Evolutionary conservation across 2,888 invertebrate genomes (phyloP), one percentile per base, ranked within the genome.

Genomic region (Leucophora obtusa): DNA sequence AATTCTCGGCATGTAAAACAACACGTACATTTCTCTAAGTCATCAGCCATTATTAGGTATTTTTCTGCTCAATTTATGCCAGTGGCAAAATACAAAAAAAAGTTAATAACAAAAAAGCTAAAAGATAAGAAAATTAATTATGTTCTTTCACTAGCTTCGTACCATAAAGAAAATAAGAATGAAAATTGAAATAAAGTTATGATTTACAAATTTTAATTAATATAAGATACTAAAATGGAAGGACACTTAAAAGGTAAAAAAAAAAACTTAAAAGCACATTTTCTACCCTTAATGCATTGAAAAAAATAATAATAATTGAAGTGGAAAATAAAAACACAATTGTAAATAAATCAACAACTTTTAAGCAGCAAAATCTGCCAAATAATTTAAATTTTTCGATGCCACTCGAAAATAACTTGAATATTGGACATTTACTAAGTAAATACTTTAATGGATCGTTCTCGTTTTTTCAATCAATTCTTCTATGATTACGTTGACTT

Each of bases 1-100:
- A 47, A n/a, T 47, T n/a, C 43, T 47, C n/a, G 43, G n/a, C 14
- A 47, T 47, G 6, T 47, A 47, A n/a, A n/a, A 47, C 43, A 47
- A 47, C 43, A 47, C n/a, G 43, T 47, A 47, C n/a, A n/a, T 84
- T 83, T 83, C 83, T 83, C 85, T 82, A 72, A 79, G 79, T 74
- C 82, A 86, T 86, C 86, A 85, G 84, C 86, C 87, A 86, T 87
- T 87, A 88, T 87, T 88, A 86, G 87, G 86, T 86, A 87, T 87
- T 87, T 80, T 87, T 87, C 87, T 86, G 87, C 88, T 87, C 87
- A 88, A 87, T 87, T 87, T 87, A 87, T 84, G 87, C 85, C 84
- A 79, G 83, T 84, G 85, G 85, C 87, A 85, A 87, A 28, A 28
- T 28, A 51, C 38, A 38, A 38, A 38, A 38, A 38, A 38, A 38